These are phyloP conservation scores for Cyprinodon diabolis DNA, from an alignment of 2,797 vertebrate species.

Conservation along the genomic window DNA sequence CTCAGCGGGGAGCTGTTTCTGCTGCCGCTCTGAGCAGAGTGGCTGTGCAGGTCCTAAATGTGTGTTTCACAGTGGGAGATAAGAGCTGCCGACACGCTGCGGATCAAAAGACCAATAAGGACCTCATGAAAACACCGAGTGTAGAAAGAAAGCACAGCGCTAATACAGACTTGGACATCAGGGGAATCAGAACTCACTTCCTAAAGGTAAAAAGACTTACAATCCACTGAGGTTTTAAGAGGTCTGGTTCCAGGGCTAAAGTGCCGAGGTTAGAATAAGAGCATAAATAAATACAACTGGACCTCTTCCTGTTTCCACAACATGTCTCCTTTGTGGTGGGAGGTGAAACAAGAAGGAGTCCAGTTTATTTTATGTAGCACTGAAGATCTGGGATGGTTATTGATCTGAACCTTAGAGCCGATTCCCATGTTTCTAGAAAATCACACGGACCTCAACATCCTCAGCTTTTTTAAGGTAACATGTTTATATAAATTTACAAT, in stretches of 20 bases:
- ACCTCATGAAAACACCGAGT: conserved; percentile 28
- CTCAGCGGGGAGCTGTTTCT: conserved; percentile 43
- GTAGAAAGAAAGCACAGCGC: conserved; percentile 42
- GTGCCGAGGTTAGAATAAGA: neutral
- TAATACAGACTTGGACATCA: conserved; percentile 48
- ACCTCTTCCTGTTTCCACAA: no score
- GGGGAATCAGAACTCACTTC: conserved; percentile 11
- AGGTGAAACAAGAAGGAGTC: no score
- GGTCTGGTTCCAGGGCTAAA: no score
- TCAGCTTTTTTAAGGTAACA: no score
- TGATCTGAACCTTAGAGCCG: no score
- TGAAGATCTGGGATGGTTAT: no score
- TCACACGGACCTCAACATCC: no score
- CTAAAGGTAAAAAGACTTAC: neutral
- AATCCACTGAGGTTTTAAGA: neutral
- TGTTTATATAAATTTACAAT: no score
- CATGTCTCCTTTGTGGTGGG: no score
- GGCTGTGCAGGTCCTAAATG: conserved; percentile 12
- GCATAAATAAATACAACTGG: no score
- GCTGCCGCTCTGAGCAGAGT: conserved; percentile 3
- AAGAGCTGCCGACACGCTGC: conserved; percentile 54
- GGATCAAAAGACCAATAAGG: conserved; percentile 60
- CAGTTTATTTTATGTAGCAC: no score
- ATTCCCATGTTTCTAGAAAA: no score
- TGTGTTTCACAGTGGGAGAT: conserved; percentile 56